phyloP scores from a whole-genome alignment of 2,888 invertebrate genomes.

The Microctonus hyperodae region DNA sequence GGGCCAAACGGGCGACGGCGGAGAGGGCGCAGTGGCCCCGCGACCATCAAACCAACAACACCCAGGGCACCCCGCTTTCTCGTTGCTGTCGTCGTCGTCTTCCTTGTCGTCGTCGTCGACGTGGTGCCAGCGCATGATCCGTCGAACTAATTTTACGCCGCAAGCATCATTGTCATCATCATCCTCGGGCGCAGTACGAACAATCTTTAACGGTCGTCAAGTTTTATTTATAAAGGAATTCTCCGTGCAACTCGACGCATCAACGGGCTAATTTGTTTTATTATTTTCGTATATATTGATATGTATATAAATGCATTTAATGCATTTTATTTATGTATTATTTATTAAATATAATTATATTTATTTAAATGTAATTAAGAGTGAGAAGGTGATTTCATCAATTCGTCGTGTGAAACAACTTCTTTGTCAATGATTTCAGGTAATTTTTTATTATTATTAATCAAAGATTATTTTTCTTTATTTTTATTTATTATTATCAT shows the following conservation, averaged over 20 bases:
- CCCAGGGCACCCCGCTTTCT: constrained; percentile 39
- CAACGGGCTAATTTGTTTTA: not conserved
- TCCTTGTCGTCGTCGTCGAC: not conserved
- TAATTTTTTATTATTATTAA: not conserved
- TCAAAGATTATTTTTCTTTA: too few relatives aligned
- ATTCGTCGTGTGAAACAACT: not conserved
- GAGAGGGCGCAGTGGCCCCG: constrained; percentile 66
- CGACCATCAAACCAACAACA: constrained; percentile 64
- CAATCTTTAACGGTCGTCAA: constrained; percentile 14
- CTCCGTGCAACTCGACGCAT: not conserved
- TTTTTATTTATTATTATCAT: not conserved
- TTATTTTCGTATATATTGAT: not conserved
- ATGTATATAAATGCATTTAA: not conserved
- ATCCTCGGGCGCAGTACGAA: constrained; percentile 6
- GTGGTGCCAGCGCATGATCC: constrained; percentile 30
- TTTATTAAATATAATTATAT: not conserved
- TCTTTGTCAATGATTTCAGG: not conserved
- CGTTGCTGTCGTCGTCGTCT: not conserved
- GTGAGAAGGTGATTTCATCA: not conserved
- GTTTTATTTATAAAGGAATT: constrained; percentile 3
- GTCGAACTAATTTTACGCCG: constrained; percentile 19
- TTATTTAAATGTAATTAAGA: not conserved
- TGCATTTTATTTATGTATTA: not conserved
- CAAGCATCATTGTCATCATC: not conserved
- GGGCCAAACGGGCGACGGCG: constrained; percentile 67